A percentile compares a stretch with the other conserved stretches of the same genome.
Conservation (phyloP, 1,140 invertebrate species). For the Drosophila parabipectinata region DNA sequence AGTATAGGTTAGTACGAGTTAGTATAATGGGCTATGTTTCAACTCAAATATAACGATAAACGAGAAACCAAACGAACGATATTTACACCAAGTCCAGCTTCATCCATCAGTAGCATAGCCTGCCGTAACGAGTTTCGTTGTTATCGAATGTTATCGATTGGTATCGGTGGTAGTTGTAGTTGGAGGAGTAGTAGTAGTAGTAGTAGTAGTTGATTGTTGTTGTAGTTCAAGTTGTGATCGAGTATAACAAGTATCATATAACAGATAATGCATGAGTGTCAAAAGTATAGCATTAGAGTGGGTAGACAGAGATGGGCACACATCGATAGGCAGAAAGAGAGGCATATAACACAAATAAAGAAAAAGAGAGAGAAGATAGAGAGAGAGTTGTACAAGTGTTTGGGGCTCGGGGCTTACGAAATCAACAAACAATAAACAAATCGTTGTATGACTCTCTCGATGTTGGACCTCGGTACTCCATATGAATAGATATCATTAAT, state of each 20-base stretch:
- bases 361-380: conserved; percentile 29
- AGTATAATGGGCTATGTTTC: conserved; percentile 32
- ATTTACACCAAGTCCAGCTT: conserved; percentile 93
- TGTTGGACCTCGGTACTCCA: conserved; percentile 3
- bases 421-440: conserved; percentile 11
- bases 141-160: conserved; percentile 23
- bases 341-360: conserved; percentile 21
- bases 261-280: conserved; percentile 74
- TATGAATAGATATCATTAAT: conserved; percentile 1
- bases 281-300: conserved; percentile 54
- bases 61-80: conserved; percentile 84
- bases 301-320: conserved; percentile 41
- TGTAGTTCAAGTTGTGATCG: conserved; percentile 67
- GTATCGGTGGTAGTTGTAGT: conserved; percentile 54
- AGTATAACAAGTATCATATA: conserved; percentile 67
- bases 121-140: conserved; percentile 83
- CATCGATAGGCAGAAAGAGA: conserved; percentile 42
- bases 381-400: conserved; percentile 42
- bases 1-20: conserved; percentile 10
- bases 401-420: conserved; percentile 2
- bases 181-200: conserved; percentile 28
- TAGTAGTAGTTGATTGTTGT: conserved; percentile 56
- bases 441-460: not conserved
- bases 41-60: conserved; percentile 43
- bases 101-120: conserved; percentile 96